Evolutionary conservation across 2,113 vertebrate species (phyloP), one percentile per base, ranked within the genome.

Genomic region (Ramphastos sulfuratus): DNA sequence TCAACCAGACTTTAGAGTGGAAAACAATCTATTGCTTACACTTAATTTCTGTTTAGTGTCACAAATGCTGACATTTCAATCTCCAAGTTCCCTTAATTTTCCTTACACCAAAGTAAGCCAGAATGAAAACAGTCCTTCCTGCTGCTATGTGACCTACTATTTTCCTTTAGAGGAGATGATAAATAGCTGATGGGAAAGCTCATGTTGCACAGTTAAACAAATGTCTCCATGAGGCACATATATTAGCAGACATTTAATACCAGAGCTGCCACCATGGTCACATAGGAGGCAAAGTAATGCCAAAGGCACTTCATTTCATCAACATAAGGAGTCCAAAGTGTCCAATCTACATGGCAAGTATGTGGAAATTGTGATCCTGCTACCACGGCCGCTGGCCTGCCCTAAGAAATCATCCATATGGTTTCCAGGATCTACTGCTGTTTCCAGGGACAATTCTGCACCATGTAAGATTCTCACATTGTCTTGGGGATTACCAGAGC

Each of bases 261-360:
- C 16, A 4, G 33, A 75, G 8, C 28, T 84, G 31, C 61, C 44
- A 64, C 16, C 13, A 23, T 1, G 15, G 58, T 11, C 48, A 52
- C 15, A 10, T 0, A 44, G 15, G 33, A 81, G 20, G 35, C 39
- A 48, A 66, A 70, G 18, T 12, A 67, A 86, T 23, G 31, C 5
- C 87, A 74, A 44, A 73, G 30, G 23, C 19, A 25, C 56, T 70
- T 16, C 16, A 58, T 6, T 73, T 61, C 42, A n/a, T n/a, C 8
- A 13, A 23, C 15, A 33, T 13, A 23, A 0, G 20, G 56, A 64
- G 5, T 24, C n/a, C 65, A 46, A 61, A 44, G 23, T 0, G 1
- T 3, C 4, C 2, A 27, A 61, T 2, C 14, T 12, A 14, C 10
- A 30, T 2, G 10, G 13, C 13, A 81, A 72, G 5, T 4, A 14